A percentile compares a stretch with the other conserved stretches of the same genome.
Conservation (phyloP, 2,113 vertebrate species). For the Heterotilapia buettikoferi region DNA sequence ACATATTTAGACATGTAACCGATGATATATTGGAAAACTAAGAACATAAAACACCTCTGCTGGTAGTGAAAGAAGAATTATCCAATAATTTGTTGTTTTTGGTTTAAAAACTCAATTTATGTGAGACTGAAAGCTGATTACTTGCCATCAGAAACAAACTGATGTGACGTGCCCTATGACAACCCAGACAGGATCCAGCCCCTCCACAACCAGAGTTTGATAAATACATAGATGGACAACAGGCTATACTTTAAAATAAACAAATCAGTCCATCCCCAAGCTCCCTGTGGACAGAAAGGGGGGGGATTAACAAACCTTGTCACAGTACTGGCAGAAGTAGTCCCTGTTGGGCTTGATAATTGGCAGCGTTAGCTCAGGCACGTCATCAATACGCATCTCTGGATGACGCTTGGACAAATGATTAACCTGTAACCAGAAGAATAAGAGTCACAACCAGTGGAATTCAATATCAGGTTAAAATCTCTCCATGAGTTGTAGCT, state of each 20-base stretch:
- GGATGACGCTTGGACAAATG: conserved; percentile 97
- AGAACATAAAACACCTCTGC: not conserved
- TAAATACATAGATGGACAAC: not conserved
- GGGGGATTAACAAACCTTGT: conserved; percentile 79
- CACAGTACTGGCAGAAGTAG: conserved; percentile 98
- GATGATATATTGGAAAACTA: not conserved
- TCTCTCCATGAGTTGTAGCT: conserved; percentile 16
- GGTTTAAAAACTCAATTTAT: not conserved
- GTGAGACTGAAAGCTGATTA: not conserved
- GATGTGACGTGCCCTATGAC: not conserved
- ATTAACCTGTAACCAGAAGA: conserved; percentile 80
- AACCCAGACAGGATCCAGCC: not conserved
- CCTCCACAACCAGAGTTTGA: accelerated
- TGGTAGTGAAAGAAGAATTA: not conserved
- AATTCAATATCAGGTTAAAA: not conserved
- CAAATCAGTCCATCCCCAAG: not conserved
- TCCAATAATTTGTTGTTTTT: not conserved
- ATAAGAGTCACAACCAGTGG: not conserved
- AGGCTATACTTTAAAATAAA: not conserved
- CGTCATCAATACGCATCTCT: conserved; percentile 96
- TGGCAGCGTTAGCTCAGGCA: conserved; percentile 93
- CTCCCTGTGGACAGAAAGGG: not conserved
- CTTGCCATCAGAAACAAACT: not conserved
- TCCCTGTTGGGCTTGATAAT: conserved; percentile 99
- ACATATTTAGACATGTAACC: not conserved